These are phyloP conservation scores for Chascanopsetta lugubris DNA, from an alignment of 2,113 vertebrate species.

Conservation along the genomic window DNA sequence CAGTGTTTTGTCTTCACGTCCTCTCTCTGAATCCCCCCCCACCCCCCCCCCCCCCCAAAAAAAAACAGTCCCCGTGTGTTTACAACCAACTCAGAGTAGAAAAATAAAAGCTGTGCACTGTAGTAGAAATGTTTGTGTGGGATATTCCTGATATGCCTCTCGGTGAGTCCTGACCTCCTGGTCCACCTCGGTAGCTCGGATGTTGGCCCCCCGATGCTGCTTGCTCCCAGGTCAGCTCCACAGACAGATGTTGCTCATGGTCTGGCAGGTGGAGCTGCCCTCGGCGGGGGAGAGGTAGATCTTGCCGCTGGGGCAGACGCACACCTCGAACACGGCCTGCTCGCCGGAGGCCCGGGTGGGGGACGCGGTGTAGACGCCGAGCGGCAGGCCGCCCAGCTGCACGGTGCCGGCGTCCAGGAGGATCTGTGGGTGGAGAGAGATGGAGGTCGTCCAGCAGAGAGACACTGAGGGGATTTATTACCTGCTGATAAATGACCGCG, in stretches of 20 bases:
- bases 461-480: constrained; percentile 36
- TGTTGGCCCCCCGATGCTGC: too few relatives aligned
- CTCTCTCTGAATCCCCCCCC: constrained; percentile 5
- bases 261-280: constrained; percentile 91
- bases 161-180: constrained; percentile 29
- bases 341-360: constrained; percentile 73
- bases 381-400: constrained; percentile 89
- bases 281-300: constrained; percentile 95
- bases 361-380: constrained; percentile 77
- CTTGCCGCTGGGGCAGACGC: constrained; percentile 93
- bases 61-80: constrained; percentile 23
- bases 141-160: constrained; percentile 46
- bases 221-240: constrained; percentile 93
- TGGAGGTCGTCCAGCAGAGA: constrained; percentile 39
- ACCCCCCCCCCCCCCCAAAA: too few relatives aligned
- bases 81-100: constrained; percentile 46
- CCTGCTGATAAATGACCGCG: constrained; percentile 40
- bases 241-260: constrained; percentile 92
- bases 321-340: constrained; percentile 92
- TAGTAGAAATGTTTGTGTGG: background rate
- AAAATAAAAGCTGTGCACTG: constrained; percentile 62
- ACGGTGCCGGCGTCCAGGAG: constrained; percentile 92
- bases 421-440: constrained; percentile 80
- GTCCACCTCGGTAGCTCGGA: too few relatives aligned
- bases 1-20: constrained; percentile 30